phyloP scores from a whole-genome alignment of 1,140 invertebrate genomes.

The Drosophila nigromelanica region DNA sequence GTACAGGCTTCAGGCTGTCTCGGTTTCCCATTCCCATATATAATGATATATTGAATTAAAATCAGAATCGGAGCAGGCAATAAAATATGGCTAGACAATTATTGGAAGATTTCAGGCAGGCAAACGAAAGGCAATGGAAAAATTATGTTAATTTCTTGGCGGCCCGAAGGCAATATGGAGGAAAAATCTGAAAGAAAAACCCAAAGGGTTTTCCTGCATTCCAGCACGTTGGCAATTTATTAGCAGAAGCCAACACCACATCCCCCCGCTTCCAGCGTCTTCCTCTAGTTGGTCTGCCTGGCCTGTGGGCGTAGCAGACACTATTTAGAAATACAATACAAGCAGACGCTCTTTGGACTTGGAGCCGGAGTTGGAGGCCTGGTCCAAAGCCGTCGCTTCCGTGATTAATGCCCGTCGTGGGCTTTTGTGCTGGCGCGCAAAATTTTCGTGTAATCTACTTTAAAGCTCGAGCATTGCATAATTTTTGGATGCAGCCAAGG shows the following conservation, averaged over 20 bases:
- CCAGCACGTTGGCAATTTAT: slow-evolving; percentile 80
- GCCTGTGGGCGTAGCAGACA: slow-evolving; percentile 17
- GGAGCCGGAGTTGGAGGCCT: not conserved
- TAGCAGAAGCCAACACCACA: slow-evolving; percentile 28
- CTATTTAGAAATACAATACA: slow-evolving; percentile 52
- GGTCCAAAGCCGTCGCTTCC: slow-evolving; percentile 37
- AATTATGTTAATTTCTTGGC: slow-evolving; percentile 71
- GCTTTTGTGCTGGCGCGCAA: slow-evolving; percentile 70
- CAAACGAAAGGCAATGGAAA: slow-evolving; percentile 67
- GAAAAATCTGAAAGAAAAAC: slow-evolving; percentile 60
- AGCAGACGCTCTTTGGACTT: not conserved
- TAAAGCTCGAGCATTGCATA: slow-evolving; percentile 77
- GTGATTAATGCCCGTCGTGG: slow-evolving; percentile 80
- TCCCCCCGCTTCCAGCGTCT: too few species aligned
- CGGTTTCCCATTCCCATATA: too few species aligned
- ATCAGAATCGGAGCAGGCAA: slow-evolving; percentile 6
- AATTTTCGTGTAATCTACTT: slow-evolving; percentile 80
- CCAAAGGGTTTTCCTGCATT: slow-evolving; percentile 75
- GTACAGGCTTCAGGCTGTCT: not conserved
- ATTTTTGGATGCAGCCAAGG: slow-evolving; percentile 53
- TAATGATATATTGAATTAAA: not conserved
- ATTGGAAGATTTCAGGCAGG: slow-evolving; percentile 16
- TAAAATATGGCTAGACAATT: slow-evolving; percentile 28
- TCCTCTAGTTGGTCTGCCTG: not conserved
- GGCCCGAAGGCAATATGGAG: slow-evolving; percentile 63